Percentiles rank a stretch among this genome's conserved stretches.
phyloP scores from a whole-genome alignment of 2,888 invertebrate genomes.

The Morpho achilles region DNA sequence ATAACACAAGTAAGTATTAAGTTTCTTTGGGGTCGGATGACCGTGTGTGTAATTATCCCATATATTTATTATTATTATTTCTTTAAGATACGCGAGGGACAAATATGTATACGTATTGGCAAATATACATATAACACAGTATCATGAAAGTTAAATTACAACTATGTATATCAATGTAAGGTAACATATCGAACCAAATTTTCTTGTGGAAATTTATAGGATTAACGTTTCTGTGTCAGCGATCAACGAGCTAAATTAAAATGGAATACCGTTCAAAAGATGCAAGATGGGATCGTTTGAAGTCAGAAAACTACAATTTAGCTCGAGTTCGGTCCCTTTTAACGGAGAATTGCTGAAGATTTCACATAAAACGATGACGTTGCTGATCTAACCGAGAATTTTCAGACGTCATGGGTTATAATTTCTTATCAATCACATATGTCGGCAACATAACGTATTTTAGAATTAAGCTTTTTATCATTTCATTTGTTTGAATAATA shows the following conservation, averaged over 20 bases:
- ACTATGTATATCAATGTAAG: neutral
- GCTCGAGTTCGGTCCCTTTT: slow-evolving; percentile 12
- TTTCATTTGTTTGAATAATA: too few relatives aligned
- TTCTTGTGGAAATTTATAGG: too few relatives aligned
- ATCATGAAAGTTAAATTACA: neutral
- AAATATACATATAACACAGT: neutral
- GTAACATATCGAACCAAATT: too few relatives aligned
- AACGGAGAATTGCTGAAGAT: slow-evolving; percentile 15
- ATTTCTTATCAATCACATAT: slow-evolving; percentile 19
- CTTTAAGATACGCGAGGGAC: too few relatives aligned
- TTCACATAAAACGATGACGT: slow-evolving; percentile 27
- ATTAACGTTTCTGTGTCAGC: slow-evolving; percentile 5
- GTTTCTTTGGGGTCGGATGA: too few relatives aligned
- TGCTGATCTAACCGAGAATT: slow-evolving; percentile 17
- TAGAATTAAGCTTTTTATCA: too few relatives aligned
- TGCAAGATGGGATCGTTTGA: slow-evolving; percentile 9
- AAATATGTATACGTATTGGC: too few relatives aligned
- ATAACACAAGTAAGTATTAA: too few relatives aligned
- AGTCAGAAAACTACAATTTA: slow-evolving; percentile 9
- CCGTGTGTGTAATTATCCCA: too few relatives aligned
- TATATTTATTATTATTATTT: too few relatives aligned
- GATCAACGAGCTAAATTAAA: slow-evolving; percentile 7
- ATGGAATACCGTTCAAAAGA: slow-evolving; percentile 9
- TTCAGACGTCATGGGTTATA: slow-evolving; percentile 20
- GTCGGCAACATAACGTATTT: neutral